Base-by-base conservation (phyloP, 2,797 vertebrate genomes). In the Urophycis tenuis region DNA sequence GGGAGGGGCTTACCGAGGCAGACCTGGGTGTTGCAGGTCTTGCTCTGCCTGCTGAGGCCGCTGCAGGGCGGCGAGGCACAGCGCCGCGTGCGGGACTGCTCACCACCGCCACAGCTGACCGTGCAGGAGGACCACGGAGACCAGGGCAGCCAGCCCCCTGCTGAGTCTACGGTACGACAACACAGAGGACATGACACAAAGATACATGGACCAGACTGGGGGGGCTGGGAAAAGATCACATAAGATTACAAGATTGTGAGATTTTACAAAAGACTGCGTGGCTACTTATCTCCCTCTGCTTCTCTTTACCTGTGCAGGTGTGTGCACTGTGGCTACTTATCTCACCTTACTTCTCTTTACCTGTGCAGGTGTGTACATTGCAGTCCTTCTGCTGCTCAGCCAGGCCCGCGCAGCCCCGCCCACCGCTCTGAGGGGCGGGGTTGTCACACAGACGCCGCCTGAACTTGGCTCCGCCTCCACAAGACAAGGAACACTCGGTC, bases 101-200 rank as follows among this genome's bases (percentile, higher is more conserved):
- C 94, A 0, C 96, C 96, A 10, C 96, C 96, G 0, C 96, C 96
- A 3, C 96, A 97, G 36, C 91, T 95, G 22, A 94, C 94, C 0
- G 95, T 95, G 81, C 96, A 97, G 12, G 72, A 33, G 0, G 92
- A 92, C 96, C 96, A 97, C 3, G 82, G 85, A 0, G 94, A 93
- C 96, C 95, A 96, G 0, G 85, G 78, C 36, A 84, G 74, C 91
- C 90, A 92, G 0, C 81, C 88, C 0, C 85, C 88, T 2, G 32
- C 85, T 0, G 86, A 81, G 75, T 93, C 95, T 96, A 84, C 9
- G 29, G 33, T 12, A 4, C 72, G 70, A 75, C 12, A 31, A 72
- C 71, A 72, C 19, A 72, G 71, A 34, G 12, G 25, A 32, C 33
- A 22, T 29, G 12, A 17, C 19, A 11, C 31, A 14, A 5, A 71